A percentile compares a stretch with the other conserved stretches of the same genome.
Conservation (phyloP, 2,797 vertebrate genomes). For the Pachyuromys duprasi region DNA sequence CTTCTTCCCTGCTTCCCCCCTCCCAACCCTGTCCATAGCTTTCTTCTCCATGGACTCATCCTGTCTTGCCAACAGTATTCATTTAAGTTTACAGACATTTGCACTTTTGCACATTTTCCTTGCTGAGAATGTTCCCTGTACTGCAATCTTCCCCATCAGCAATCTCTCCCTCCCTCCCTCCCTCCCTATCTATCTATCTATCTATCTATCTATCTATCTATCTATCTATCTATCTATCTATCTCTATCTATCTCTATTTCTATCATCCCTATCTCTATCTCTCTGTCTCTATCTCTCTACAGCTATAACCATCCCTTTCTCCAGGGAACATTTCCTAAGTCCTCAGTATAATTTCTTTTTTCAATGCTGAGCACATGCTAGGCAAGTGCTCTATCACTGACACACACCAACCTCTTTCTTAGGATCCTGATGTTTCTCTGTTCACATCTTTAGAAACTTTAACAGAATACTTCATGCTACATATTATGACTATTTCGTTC, state of each 20-base stretch:
- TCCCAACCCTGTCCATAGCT: too few relatives aligned
- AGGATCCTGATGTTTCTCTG: neutral
- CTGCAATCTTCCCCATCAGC: fast-evolving
- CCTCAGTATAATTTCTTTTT: neutral
- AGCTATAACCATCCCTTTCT: neutral
- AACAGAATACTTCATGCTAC: neutral
- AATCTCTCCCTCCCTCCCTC: neutral
- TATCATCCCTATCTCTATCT: neutral
- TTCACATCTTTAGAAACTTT: neutral
- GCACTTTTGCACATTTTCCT: neutral
- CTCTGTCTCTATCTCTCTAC: neutral
- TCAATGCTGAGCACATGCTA: neutral
- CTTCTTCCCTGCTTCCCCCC: neutral
- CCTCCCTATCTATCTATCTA: neutral
- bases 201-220: neutral
- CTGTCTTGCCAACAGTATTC: neutral
- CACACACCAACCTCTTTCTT: neutral
- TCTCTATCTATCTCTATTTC: too few relatives aligned
- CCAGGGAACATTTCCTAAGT: neutral
- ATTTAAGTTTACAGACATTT: too few relatives aligned
- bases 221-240: too few relatives aligned
- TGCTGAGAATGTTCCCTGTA: neutral
- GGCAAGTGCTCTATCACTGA: neutral
- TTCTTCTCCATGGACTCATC: neutral
- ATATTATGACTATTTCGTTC: neutral